Conservation (phyloP, 1,140 invertebrate species). For the Pogonomyrmex californicus region DNA sequence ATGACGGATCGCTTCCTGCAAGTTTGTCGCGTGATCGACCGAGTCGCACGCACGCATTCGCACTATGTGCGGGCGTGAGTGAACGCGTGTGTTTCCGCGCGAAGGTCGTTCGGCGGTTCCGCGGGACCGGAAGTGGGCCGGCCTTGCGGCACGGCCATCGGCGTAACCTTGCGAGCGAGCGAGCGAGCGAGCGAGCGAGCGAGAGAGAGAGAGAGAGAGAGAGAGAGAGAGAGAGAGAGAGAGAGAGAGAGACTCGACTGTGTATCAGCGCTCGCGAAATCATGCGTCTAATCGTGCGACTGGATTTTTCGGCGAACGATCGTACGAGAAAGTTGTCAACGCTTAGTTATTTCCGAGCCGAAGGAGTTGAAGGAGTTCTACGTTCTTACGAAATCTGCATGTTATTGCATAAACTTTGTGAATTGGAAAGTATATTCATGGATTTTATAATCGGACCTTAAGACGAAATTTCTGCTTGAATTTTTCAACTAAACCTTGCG, state of each 20-base stretch:
- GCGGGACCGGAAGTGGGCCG: constrained; percentile 84
- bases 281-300: constrained; percentile 28
- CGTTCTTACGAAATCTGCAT: constrained; percentile 23
- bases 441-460: not conserved
- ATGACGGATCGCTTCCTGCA: not conserved
- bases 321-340: not conserved
- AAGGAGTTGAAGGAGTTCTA: constrained; percentile 3
- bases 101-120: constrained; percentile 81
- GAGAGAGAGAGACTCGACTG: constrained; percentile 33
- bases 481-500: not conserved
- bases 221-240: constrained; percentile 7
- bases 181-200: constrained; percentile 49
- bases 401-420: constrained; percentile 6
- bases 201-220: constrained; percentile 51
- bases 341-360: not conserved
- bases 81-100: constrained; percentile 83
- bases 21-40: constrained; percentile 2
- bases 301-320: constrained; percentile 24
- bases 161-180: constrained; percentile 63
- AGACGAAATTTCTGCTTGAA: not conserved
- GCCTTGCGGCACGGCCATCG: constrained; percentile 83
- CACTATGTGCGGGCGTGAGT: constrained; percentile 61
- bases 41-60: constrained; percentile 29
- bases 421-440: constrained; percentile 34
- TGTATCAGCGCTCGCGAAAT: constrained; percentile 37